phyloP scores from a whole-genome alignment of 2,113 vertebrate genomes.

The Rostratula benghalensis region DNA sequence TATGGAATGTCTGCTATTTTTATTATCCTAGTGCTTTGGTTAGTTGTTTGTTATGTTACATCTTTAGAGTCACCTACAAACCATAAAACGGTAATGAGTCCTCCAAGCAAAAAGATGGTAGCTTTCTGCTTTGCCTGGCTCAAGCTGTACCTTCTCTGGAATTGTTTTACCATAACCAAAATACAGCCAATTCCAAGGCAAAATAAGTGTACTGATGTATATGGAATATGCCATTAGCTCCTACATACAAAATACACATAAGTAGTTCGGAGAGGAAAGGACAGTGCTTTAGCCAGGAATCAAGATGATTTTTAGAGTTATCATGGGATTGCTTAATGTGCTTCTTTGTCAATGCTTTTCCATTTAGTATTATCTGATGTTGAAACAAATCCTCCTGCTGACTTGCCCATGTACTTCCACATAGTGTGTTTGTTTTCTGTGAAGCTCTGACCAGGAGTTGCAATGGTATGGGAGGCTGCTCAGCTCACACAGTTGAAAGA shows the following conservation, averaged over 20 bases:
- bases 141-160: not conserved
- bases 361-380: not conserved
- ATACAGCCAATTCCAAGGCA: not conserved
- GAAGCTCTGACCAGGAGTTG: not conserved
- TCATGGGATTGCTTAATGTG: not conserved
- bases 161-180: not conserved
- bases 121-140: not conserved
- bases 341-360: not conserved
- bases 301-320: not conserved
- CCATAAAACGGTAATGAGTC: not conserved
- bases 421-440: not conserved
- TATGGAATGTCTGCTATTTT: not conserved
- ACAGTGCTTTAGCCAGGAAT: not conserved
- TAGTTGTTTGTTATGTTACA: not conserved
- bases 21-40: not conserved
- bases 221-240: not conserved
- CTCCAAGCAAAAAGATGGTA: not conserved
- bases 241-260: not conserved
- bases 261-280: not conserved
- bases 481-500: not conserved
- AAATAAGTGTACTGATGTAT: not conserved
- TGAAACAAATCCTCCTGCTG: not conserved
- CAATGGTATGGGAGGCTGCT: not conserved
- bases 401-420: not conserved
- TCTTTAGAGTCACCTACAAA: not conserved